Evolutionary conservation across 2,888 invertebrate genomes (phyloP), one percentile per base, ranked within the genome.

Genomic region (Charanyca ferruginea): DNA sequence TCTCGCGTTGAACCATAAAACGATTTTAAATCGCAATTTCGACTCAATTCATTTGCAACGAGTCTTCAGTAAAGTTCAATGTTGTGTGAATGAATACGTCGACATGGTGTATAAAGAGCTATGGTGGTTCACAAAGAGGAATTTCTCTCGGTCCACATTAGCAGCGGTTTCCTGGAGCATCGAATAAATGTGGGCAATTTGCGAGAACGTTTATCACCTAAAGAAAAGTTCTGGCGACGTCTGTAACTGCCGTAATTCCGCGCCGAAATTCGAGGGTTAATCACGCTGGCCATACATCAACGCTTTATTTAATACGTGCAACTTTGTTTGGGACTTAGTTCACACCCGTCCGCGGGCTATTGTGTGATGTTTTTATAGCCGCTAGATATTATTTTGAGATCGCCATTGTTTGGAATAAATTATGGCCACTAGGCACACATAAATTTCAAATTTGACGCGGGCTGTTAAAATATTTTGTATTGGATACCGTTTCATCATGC

Each of bases 131-230:
- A 89, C 86, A 90, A 88, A 90, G 88, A 87, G 85, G 87, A 87
- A 90, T 90, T 88, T 86, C 85, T 84, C 83, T 77, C 85, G 79
- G 84, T 87, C 80, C 87, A 90, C 90, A 93, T 93, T 93, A 93
- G 89, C 86, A 82, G 87, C 86, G 89, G 90, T 89, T 93, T 88
- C 87, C 91, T 88, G 85, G 87, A 85, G 89, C 88, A 87, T 87
- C 87, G 87, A 90, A 93, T 92, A 93, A 94, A 93, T 94, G 94
- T 89, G 89, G 88, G 93, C 91, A 93, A 94, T 94, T 94, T 94
- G 93, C 88, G 92, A 91, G 90, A 90, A 84, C 93, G 93, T 94
- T 93, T 93, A 94, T 94, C 94, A 94, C 93, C 90, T 90, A 93
- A 93, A 94, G 93, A 94, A 94, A 94, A 93, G 93, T 94, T 93